Evolutionary conservation across 2,113 vertebrate species (phyloP), one percentile per base, ranked within the genome.

Genomic region (Physeter macrocephalus): DNA sequence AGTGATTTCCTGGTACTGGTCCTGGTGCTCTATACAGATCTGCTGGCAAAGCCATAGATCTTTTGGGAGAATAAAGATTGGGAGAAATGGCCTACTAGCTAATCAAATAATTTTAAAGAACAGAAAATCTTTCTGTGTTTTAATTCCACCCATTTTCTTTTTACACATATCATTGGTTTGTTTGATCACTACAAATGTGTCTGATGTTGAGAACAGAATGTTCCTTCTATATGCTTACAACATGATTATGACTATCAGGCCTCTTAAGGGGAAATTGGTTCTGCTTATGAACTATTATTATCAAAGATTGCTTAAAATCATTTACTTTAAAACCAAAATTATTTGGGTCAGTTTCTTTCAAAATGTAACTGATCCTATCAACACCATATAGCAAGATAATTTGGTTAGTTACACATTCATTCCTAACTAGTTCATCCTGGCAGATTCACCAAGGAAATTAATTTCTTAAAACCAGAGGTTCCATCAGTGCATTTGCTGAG

Each of bases 381-480:
- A 85, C 0, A 66, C 59, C 54, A 13, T 81, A 10, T 82, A 95
- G 86, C n/a, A 93, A 88, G n/a, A 52, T 72, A 95, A 96, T 61
- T 80, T 39, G 39, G 23, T 80, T 92, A 88, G 8, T 81, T 81
- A 71, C 59, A 27, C 7, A 14, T 81, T 29, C 20, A 54, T 94
- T 94, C 52, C 7, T 94, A 94, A 87, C 61, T 88, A 86, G 90
- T 69, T 74, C 49, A 86, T 93, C 39, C 72, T 62, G 46, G 71
- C 27, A 85, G 52, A 97, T 77, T 88, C 81, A 82, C 61, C 46
- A 95, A 67, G 77, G 67, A 96, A 93, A 85, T 66, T 43, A n/a
- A 3, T 77, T 94, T 95, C 94, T 94, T 87, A 94, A 93, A 95
- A 94, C 66, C 41, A 88, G 78, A 95, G 88, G 62, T 75, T 91